These are phyloP conservation scores for Acrobeloides nanus DNA, from an alignment of 2,888 invertebrate species.

Conservation along the genomic window DNA sequence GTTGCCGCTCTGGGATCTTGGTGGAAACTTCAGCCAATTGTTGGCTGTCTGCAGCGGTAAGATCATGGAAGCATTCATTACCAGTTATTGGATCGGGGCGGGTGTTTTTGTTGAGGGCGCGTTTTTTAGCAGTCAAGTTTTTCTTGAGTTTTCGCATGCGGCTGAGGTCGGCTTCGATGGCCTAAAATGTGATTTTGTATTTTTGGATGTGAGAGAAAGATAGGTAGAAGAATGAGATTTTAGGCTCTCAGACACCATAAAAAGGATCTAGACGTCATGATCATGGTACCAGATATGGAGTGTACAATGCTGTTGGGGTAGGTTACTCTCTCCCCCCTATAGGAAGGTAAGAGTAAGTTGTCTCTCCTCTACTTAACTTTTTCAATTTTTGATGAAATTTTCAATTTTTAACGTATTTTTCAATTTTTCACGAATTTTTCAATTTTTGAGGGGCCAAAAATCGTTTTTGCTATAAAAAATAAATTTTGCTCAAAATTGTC, in stretches of 20 bases:
- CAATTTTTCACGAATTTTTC: too few relatives aligned
- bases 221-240: too few relatives aligned
- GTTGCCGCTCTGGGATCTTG: constrained; percentile 2
- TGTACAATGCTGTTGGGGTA: not conserved
- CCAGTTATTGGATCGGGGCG: constrained; percentile 2
- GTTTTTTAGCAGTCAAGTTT: constrained; percentile 41
- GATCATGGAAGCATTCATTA: constrained; percentile 8
- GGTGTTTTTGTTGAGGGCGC: constrained; percentile 21
- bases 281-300: too few relatives aligned
- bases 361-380: not conserved
- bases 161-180: constrained; percentile 22
- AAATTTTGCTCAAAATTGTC: too few relatives aligned
- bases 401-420: too few relatives aligned
- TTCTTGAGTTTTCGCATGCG: constrained; percentile 43
- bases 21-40: constrained; percentile 5
- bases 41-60: constrained; percentile 24
- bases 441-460: not conserved
- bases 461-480: too few relatives aligned
- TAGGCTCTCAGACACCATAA: too few relatives aligned
- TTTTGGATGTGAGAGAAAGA: too few relatives aligned
- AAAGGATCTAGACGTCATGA: too few relatives aligned
- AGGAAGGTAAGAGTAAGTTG: not conserved
- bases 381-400: not conserved
- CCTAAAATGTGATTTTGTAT: constrained; percentile 1
- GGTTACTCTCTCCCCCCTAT: not conserved